These are phyloP conservation scores for Leptoclinus maculatus DNA, from an alignment of 2,797 vertebrate genomes.

Conservation along the genomic window DNA sequence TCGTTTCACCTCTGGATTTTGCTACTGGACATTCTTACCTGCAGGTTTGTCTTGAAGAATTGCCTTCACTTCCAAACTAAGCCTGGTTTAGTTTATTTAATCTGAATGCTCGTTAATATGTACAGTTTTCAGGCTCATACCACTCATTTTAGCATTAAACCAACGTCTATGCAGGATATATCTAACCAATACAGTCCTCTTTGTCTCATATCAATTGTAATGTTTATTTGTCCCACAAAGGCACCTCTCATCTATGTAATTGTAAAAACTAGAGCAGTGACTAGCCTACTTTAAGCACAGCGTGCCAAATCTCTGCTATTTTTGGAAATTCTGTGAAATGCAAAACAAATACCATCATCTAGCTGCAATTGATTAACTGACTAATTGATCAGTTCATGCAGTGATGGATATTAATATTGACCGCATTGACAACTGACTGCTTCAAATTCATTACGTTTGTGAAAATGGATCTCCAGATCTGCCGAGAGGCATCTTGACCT, in stretches of 20 bases:
- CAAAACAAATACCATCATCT: background rate
- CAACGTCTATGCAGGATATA: background rate
- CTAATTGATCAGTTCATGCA: background rate
- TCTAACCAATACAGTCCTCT: background rate
- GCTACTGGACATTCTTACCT: constrained; percentile 28
- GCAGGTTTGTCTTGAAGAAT: background rate
- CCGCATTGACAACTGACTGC: too few relatives aligned
- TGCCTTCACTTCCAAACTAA: background rate
- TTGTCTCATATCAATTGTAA: background rate
- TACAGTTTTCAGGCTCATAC: background rate
- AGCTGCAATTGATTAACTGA: background rate
- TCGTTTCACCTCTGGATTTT: constrained; percentile 54
- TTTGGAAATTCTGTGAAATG: background rate
- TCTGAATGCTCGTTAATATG: background rate
- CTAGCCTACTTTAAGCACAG: background rate
- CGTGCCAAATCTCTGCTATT: background rate
- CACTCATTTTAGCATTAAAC: background rate
- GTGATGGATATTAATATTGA: background rate
- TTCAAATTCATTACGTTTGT: background rate
- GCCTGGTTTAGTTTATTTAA: background rate
- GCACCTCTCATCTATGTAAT: background rate
- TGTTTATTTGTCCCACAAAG: background rate
- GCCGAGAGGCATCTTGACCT: constrained; percentile 16
- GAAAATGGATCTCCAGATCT: background rate
- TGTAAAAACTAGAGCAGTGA: background rate